Conservation (phyloP, 2,888 invertebrate species). For the Nymphalis c-album region DNA sequence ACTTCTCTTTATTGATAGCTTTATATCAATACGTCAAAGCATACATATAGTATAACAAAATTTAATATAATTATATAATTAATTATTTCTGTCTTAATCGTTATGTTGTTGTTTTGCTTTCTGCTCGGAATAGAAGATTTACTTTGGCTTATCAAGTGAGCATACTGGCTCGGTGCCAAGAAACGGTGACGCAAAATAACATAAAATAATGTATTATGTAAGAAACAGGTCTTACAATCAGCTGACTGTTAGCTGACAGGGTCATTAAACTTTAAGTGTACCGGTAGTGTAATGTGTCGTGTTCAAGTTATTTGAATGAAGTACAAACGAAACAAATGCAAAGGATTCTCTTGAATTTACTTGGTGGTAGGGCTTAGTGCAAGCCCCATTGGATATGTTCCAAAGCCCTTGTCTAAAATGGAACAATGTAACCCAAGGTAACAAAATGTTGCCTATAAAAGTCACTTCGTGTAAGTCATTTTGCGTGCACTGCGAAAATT, state of each 20-base stretch:
- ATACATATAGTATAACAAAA: not conserved
- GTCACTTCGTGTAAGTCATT: too few species aligned
- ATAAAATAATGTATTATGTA: constrained; percentile 11
- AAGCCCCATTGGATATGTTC: too few species aligned
- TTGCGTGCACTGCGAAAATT: too few species aligned
- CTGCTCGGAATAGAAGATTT: constrained; percentile 12
- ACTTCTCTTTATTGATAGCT: too few species aligned
- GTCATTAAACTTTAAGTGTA: constrained; percentile 4
- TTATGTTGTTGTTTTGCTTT: constrained; percentile 10
- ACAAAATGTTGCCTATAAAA: too few species aligned
- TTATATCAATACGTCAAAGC: too few species aligned
- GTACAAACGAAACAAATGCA: not conserved
- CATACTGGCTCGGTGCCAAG: constrained; percentile 3
- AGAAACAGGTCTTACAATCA: not conserved
- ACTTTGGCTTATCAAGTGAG: constrained; percentile 13
- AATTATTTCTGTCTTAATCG: constrained; percentile 2
- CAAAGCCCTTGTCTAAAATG: too few species aligned
- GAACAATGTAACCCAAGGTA: too few species aligned
- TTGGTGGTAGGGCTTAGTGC: too few species aligned
- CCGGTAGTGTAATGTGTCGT: not conserved
- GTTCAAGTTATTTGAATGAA: not conserved
- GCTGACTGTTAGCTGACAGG: constrained; percentile 8
- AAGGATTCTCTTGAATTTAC: too few species aligned
- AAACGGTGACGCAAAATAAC: constrained; percentile 1
- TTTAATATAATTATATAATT: not conserved